Evolutionary conservation across 2,797 vertebrate species (phyloP), one percentile per base, ranked within the genome.

Genomic region (Rhinophrynus dorsalis): DNA sequence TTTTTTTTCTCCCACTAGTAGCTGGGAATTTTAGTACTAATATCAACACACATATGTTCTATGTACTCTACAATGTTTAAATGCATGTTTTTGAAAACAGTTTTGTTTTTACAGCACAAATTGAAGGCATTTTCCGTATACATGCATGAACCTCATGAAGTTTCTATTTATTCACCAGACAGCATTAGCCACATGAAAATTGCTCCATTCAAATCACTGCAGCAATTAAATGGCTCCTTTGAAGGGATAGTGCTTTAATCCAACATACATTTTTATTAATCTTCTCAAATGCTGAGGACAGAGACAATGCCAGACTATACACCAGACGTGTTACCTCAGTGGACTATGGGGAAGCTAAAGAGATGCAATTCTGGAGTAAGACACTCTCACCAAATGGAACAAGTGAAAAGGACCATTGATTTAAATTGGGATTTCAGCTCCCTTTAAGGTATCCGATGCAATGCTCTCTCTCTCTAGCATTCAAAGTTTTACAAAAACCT

Each of bases 221-320:
- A 64, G 52, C 33, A 65, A 63, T 63, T 62, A 63, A 58, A 30
- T 51, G 24, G 20, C 8, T 42, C 50, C 26, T 65, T 72, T 64
- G 48, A 56, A 48, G 52, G 26, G 17, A 48, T 26, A 32, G 15
- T 23, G 37, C 32, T 72, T 65, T 65, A 42, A 58, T 65, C 40
- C 64, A 57, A 38, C 29, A 38, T 40, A 47, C 38, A 26, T n/a
- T 33, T 37, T 70, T 47, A 62, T 26, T 24, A 30, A 24, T 13
- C 11, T 57, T 26, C 2, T 70, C 51, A 24, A 30, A 38, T 47
- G 33, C 15, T 37, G n/a, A 60, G 10, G 24, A 17, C 7, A 70
- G 24, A 50, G 10, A 29, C 30, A 63, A 9, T 20, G 2, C 27
- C 20, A 47, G 13, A 17, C 18, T 13, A n/a, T n/a, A n/a, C n/a